Percentiles rank a stretch among this genome's conserved stretches.
These are phyloP conservation scores for Danio jaintianensis DNA, from an alignment of 2,797 vertebrate genomes.

Conservation along the genomic window DNA sequence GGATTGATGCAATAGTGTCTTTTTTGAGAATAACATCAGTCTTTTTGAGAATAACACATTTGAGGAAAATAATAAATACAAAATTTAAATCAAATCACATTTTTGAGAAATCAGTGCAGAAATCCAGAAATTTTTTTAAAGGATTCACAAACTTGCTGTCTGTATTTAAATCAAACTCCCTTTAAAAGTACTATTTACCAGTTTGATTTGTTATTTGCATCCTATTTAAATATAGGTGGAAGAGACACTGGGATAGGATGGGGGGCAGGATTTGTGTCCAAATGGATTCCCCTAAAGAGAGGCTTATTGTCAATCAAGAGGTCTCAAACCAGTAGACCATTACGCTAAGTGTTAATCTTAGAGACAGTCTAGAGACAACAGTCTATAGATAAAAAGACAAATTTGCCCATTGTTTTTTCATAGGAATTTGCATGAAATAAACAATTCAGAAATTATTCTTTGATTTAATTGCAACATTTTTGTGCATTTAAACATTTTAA, in stretches of 20 bases:
- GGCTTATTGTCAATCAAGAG: conserved; percentile 62
- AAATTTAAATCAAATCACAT: not conserved
- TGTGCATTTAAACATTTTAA: not conserved
- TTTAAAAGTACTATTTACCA: conserved; percentile 22
- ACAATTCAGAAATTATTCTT: not conserved
- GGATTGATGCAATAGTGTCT: no score
- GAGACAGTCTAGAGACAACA: not conserved
- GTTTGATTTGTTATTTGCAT: conserved; percentile 62
- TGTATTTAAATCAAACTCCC: conserved; percentile 58
- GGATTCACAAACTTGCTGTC: conserved; percentile 16
- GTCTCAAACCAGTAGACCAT: conserved; percentile 55
- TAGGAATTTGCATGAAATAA: not conserved
- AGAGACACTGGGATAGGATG: conserved; percentile 38
- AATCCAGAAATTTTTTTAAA: not conserved
- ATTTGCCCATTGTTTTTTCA: conserved; percentile 21
- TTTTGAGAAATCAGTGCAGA: not conserved
- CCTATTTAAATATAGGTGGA: conserved; percentile 70
- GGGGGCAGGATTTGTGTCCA: conserved; percentile 40
- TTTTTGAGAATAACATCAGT: no score
- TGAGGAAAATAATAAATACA: no score
- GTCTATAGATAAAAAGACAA: conserved; percentile 29
- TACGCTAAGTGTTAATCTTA: conserved; percentile 57
- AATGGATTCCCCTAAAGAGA: conserved; percentile 52
- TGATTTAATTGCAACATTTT: not conserved
- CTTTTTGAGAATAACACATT: no score